Evolutionary conservation across 2,888 invertebrate species (phyloP).

Genomic region (Latrodectus hesperus): DNA sequence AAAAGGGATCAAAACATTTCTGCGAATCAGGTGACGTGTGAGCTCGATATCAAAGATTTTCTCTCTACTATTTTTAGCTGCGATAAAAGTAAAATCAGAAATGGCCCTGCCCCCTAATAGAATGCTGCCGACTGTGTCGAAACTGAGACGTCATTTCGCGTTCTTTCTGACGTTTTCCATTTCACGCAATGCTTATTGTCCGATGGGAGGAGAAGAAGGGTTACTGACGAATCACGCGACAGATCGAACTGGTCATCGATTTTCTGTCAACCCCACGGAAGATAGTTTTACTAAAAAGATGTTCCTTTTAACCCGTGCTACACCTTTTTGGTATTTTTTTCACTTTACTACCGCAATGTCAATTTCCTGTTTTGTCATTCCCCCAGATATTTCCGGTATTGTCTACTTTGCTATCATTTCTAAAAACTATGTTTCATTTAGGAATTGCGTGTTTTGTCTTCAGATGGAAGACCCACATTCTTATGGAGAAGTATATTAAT

Average conservation of each 20-base stretch:
- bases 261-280: slow-evolving; percentile 17
- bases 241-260: slow-evolving; percentile 16
- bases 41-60: neutral
- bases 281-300: neutral
- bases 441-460: too few species aligned
- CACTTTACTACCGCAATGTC: too few species aligned
- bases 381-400: too few species aligned
- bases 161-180: slow-evolving; percentile 24
- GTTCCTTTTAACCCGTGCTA: neutral
- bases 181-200: slow-evolving; percentile 9
- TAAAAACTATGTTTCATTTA: too few species aligned
- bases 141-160: slow-evolving; percentile 13
- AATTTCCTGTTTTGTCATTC: too few species aligned
- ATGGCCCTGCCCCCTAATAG: slow-evolving; percentile 16
- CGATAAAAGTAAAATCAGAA: slow-evolving; percentile 5
- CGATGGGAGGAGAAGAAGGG: neutral
- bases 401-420: too few species aligned
- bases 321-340: neutral
- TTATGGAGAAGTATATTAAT: too few species aligned
- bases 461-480: too few species aligned
- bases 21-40: neutral
- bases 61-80: slow-evolving; percentile 17
- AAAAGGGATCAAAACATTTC: neutral
- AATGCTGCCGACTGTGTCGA: slow-evolving; percentile 13
- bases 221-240: neutral